Conservation (phyloP, 64 coral and sea anemone genomes). For the Montipora foliosa region DNA sequence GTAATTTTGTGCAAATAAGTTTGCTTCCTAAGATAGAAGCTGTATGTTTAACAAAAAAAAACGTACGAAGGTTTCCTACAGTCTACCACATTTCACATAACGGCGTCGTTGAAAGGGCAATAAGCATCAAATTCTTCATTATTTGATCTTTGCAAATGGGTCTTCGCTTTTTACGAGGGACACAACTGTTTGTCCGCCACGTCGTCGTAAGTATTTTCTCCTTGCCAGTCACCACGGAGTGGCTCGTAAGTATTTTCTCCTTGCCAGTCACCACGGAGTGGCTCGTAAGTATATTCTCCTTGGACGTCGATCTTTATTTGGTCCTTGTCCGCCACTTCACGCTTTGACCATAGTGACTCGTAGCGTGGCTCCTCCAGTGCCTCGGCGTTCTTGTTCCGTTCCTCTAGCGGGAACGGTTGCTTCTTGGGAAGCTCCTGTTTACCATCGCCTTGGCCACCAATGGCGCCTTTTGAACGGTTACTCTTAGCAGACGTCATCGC, state of each 20-base stretch:
- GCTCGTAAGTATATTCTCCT: not conserved
- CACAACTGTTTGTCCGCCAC: too few relatives aligned
- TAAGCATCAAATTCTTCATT: too few relatives aligned
- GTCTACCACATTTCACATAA: too few relatives aligned
- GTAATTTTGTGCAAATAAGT: too few relatives aligned
- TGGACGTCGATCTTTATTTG: not conserved
- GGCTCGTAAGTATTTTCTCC: too few relatives aligned
- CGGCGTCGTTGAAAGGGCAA: too few relatives aligned
- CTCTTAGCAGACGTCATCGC: not conserved
- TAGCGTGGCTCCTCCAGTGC: constrained; percentile 6
- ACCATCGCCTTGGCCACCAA: not conserved
- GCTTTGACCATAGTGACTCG: not conserved
- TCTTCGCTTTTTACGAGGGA: too few relatives aligned
- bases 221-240: too few relatives aligned
- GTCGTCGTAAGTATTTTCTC: not conserved
- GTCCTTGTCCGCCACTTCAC: not conserved
- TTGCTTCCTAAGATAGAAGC: too few relatives aligned
- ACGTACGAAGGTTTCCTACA: too few relatives aligned
- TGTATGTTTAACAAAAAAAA: too few relatives aligned
- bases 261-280: not conserved
- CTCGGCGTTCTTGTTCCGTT: not conserved
- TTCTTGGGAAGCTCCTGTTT: constrained; percentile 5
- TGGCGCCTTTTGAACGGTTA: not conserved
- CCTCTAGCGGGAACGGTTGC: not conserved
- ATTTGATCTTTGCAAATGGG: too few relatives aligned